These are phyloP conservation scores for Seriola quinqueradiata DNA, from an alignment of 2,113 vertebrate species.

Conservation along the genomic window DNA sequence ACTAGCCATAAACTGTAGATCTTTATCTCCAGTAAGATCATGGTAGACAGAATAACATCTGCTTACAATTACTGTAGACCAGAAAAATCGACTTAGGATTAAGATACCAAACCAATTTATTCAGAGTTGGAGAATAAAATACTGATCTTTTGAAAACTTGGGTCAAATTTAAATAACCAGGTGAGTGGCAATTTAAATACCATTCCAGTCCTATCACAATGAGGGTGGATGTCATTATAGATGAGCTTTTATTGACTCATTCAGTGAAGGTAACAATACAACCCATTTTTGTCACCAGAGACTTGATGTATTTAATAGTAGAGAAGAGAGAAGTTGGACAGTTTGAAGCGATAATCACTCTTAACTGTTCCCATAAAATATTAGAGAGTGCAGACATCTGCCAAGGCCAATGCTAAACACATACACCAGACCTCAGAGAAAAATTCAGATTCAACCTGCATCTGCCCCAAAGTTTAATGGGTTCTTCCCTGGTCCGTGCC, in stretches of 20 bases:
- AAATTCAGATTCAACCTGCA: no score
- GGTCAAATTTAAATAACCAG: background rate
- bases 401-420: no score
- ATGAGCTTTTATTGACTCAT: background rate
- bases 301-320: background rate
- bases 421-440: no score
- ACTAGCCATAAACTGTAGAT: slow-evolving; percentile 31
- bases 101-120: background rate
- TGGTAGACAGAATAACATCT: slow-evolving; percentile 20
- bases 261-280: background rate
- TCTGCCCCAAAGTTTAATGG: no score
- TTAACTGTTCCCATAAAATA: background rate
- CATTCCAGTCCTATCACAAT: background rate
- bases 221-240: background rate
- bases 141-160: background rate
- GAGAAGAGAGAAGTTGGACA: no score
- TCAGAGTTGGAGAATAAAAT: background rate
- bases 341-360: background rate
- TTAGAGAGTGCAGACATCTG: no score
- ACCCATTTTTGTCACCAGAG: background rate
- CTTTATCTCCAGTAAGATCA: slow-evolving; percentile 1
- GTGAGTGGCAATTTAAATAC: background rate
- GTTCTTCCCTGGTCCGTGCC: no score
- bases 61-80: background rate
- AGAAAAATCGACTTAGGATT: background rate